Percentiles rank a stretch among this genome's conserved stretches.
Evolutionary conservation across 2,797 vertebrate species (phyloP).

Genomic region (Arrhamphus sclerolepis): DNA sequence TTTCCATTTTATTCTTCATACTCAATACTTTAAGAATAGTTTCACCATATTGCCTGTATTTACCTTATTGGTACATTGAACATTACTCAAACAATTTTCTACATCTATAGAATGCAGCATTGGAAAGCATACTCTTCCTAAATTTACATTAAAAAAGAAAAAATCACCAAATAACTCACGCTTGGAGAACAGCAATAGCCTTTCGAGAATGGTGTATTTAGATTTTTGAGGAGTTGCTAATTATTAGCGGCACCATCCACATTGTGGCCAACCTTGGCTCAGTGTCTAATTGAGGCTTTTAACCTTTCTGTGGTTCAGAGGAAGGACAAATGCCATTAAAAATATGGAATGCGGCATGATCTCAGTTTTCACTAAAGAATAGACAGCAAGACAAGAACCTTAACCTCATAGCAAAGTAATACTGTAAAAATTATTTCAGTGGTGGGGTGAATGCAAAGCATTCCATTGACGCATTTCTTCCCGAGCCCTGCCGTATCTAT

Average conservation of each 20-base stretch:
- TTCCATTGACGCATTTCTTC: conserved; percentile 44
- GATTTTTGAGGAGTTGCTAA: conserved; percentile 49
- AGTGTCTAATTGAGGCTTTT: conserved; percentile 69
- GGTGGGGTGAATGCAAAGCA: conserved; percentile 31
- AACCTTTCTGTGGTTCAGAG: conserved; percentile 62
- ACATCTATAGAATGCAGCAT: conserved; percentile 16
- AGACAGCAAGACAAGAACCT: conserved; percentile 48
- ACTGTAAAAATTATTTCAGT: conserved; percentile 40
- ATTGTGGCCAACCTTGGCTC: conserved; percentile 43
- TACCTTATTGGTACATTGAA: conserved; percentile 9
- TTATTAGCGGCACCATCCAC: conserved; percentile 18
- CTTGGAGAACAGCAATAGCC: conserved; percentile 21
- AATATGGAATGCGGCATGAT: conserved; percentile 51
- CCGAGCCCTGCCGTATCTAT: conserved; percentile 51
- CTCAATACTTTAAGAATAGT: not conserved
- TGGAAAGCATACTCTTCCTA: not conserved
- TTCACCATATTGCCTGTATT: conserved; percentile 42
- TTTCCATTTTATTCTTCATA: too few species aligned
- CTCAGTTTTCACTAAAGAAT: conserved; percentile 51
- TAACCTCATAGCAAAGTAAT: conserved; percentile 35
- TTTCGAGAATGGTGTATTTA: conserved; percentile 29
- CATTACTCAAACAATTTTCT: not conserved
- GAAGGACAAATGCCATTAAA: conserved; percentile 57
- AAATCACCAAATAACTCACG: not conserved
- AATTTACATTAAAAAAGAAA: conserved; percentile 2